phyloP scores from a whole-genome alignment of 92 coral and sea anemone genomes.

The Isaurus tuberculatus region DNA sequence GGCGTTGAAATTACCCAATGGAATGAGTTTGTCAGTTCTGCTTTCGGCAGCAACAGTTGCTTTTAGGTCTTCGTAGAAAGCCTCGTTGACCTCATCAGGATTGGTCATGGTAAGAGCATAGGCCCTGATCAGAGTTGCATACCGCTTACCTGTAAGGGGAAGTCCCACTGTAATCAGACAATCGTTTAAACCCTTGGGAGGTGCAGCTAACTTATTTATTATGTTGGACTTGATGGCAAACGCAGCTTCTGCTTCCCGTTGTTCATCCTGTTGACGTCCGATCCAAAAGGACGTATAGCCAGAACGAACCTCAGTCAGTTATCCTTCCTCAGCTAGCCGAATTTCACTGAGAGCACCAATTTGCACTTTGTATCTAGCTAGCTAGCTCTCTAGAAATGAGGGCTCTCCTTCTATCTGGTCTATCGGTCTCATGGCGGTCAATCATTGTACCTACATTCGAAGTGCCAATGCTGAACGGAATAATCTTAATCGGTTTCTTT shows the following conservation, averaged over 20 bases:
- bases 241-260: constrained; percentile 58
- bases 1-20: constrained; percentile 33
- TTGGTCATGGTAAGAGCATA: not conserved
- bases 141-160: not conserved
- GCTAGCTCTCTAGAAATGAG: constrained; percentile 52
- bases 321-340: constrained; percentile 54
- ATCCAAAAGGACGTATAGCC: constrained; percentile 62
- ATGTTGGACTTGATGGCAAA: constrained; percentile 52
- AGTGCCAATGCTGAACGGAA: constrained; percentile 24
- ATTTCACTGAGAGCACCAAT: constrained; percentile 63
- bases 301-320: constrained; percentile 38
- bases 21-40: constrained; percentile 1
- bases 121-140: constrained; percentile 16
- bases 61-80: constrained; percentile 6
- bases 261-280: constrained; percentile 46
- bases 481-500: constrained; percentile 16
- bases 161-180: constrained; percentile 32
- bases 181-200: constrained; percentile 29
- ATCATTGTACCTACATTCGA: constrained; percentile 58
- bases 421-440: constrained; percentile 35
- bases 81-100: not conserved
- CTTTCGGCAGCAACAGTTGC: not conserved
- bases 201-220: constrained; percentile 16
- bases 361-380: constrained; percentile 43
- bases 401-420: constrained; percentile 63